phyloP scores from a whole-genome alignment of 2,888 invertebrate species.

The Pelosia muscerda region DNA sequence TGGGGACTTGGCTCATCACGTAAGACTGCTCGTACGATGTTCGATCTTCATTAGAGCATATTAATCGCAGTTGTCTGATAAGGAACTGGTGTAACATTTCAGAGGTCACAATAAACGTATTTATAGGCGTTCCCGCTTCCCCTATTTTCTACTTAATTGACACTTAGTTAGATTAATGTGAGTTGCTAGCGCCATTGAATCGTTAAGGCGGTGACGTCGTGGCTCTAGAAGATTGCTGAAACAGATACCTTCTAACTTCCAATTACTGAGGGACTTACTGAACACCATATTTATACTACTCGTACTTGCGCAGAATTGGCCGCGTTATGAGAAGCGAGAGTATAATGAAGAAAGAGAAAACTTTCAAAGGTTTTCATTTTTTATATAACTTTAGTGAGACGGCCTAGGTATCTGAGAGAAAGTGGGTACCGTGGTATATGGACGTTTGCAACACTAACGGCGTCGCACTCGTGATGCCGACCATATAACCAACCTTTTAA shows the following conservation, averaged over 20 bases:
- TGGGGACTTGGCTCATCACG: background rate
- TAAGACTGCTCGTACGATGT: slow-evolving; percentile 16
- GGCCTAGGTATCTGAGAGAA: too few species aligned
- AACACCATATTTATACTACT: slow-evolving; percentile 10
- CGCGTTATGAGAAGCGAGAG: background rate
- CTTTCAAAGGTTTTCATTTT: background rate
- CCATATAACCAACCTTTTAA: too few species aligned
- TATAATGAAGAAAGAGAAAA: slow-evolving; percentile 2
- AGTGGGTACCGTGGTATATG: too few species aligned
- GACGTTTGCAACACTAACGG: too few species aligned
- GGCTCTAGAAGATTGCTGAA: background rate
- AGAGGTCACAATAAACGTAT: slow-evolving; percentile 54
- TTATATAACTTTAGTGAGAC: too few species aligned
- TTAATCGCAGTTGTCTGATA: slow-evolving; percentile 32
- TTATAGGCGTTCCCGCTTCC: slow-evolving; percentile 57
- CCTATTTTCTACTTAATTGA: slow-evolving; percentile 71
- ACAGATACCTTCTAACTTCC: slow-evolving; percentile 11
- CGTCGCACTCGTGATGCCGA: too few species aligned
- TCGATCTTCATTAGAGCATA: slow-evolving; percentile 45
- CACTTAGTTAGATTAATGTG: slow-evolving; percentile 69
- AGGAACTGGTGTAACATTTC: slow-evolving; percentile 43
- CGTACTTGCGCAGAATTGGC: background rate
- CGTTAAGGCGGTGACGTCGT: slow-evolving; percentile 24
- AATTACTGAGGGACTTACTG: slow-evolving; percentile 9
- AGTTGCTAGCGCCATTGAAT: slow-evolving; percentile 50